Conservation (phyloP, 2,797 vertebrate genomes). For the Graptemys geographica region DNA sequence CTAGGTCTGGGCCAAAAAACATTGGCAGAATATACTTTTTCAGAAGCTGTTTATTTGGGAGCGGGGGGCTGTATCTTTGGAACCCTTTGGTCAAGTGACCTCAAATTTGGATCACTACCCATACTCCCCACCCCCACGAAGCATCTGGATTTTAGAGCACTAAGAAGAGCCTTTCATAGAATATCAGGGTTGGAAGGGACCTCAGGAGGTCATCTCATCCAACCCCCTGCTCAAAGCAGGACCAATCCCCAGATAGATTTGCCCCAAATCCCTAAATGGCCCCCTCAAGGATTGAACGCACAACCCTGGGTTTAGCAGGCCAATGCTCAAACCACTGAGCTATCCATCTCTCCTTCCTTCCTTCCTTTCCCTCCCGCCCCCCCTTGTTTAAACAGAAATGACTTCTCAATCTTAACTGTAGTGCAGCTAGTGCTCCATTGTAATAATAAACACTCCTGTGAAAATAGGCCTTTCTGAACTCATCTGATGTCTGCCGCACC, state of each 20-base stretch:
- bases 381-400: background rate
- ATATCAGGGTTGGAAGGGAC: too few species aligned
- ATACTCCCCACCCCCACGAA: background rate
- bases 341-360: too few species aligned
- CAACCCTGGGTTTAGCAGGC: too few species aligned
- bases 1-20: background rate
- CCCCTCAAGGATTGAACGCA: too few species aligned
- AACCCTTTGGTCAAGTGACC: background rate
- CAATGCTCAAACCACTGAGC: too few species aligned
- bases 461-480: slow-evolving; percentile 14
- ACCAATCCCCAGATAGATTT: too few species aligned
- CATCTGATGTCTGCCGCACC: background rate
- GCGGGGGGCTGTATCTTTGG: background rate
- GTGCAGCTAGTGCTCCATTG: slow-evolving; percentile 14
- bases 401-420: background rate
- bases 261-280: too few species aligned
- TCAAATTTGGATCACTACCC: background rate
- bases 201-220: too few species aligned
- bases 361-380: too few species aligned
- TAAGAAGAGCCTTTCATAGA: background rate
- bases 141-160: background rate
- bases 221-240: too few species aligned
- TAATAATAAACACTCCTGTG: background rate
- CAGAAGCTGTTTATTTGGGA: background rate
- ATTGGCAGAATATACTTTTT: background rate